These are phyloP conservation scores for Panurus biarmicus DNA, from an alignment of 2,113 vertebrate species.

Conservation along the genomic window DNA sequence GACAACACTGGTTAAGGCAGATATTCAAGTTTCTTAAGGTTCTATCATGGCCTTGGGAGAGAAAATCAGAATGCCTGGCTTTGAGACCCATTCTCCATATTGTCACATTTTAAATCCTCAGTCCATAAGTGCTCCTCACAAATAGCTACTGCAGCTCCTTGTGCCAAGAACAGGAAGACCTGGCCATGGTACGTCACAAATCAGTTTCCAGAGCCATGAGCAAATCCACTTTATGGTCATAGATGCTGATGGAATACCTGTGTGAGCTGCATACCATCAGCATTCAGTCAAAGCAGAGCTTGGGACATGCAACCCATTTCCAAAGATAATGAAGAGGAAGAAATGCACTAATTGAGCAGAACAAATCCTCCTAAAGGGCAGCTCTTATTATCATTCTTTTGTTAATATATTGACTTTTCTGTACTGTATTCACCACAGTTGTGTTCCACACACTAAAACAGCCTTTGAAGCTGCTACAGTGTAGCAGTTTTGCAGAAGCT, in stretches of 20 bases:
- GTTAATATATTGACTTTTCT: neutral
- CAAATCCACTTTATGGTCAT: neutral
- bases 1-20: neutral
- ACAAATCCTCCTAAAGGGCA: neutral
- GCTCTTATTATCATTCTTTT: neutral
- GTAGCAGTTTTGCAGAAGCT: neutral
- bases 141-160: neutral
- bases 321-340: neutral
- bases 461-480: neutral
- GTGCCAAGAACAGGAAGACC: neutral
- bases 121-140: neutral
- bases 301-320: neutral
- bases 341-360: neutral
- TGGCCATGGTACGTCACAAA: neutral
- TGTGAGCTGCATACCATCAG: neutral
- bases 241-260: neutral
- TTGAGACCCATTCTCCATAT: neutral
- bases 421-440: neutral
- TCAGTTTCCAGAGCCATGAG: neutral
- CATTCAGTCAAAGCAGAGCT: neutral
- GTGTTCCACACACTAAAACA: neutral
- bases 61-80: neutral
- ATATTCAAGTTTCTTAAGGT: neutral
- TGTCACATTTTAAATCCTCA: neutral
- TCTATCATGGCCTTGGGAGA: neutral